Conservation (phyloP, 2,113 vertebrate genomes). For the Syngnathoides biaculeatus region DNA sequence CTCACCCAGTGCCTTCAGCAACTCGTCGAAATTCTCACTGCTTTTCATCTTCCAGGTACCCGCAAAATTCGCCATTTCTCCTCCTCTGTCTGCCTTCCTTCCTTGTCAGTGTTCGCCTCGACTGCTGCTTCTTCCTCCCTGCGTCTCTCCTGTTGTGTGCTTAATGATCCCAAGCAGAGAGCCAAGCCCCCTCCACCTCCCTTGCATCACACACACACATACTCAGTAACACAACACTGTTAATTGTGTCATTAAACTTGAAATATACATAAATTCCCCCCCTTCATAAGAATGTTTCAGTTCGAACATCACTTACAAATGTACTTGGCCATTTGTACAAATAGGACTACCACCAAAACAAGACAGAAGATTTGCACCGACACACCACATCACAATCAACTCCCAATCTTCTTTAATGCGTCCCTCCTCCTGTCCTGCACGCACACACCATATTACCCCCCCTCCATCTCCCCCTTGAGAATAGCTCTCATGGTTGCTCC, state of each 20-base stretch:
- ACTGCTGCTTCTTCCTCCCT: constrained; percentile 40
- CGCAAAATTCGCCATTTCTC: constrained; percentile 83
- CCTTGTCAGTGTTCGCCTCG: constrained; percentile 41
- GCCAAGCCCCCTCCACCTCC: constrained; percentile 28
- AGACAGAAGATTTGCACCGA: not conserved
- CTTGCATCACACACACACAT: constrained; percentile 17
- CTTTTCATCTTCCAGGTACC: constrained; percentile 89
- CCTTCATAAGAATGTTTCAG: not conserved
- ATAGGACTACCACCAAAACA: not conserved
- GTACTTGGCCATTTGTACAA: not conserved
- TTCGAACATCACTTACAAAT: not conserved
- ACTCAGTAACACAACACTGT: constrained; percentile 25
- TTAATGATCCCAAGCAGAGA: constrained; percentile 41
- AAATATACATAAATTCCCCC: too few relatives aligned
- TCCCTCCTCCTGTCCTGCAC: constrained; percentile 7
- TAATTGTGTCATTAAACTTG: constrained; percentile 18
- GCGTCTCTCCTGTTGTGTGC: constrained; percentile 34
- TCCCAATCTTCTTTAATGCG: not conserved
- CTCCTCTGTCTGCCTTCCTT: constrained; percentile 14
- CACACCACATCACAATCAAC: not conserved
- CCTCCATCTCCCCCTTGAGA: constrained; percentile 38
- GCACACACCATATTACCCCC: not conserved
- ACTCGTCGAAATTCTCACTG: constrained; percentile 89
- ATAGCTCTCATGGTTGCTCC: constrained; percentile 43
- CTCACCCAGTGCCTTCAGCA: constrained; percentile 89